These are phyloP conservation scores for Trichopoda pennipes DNA, from an alignment of 2,888 invertebrate genomes.

Conservation along the genomic window DNA sequence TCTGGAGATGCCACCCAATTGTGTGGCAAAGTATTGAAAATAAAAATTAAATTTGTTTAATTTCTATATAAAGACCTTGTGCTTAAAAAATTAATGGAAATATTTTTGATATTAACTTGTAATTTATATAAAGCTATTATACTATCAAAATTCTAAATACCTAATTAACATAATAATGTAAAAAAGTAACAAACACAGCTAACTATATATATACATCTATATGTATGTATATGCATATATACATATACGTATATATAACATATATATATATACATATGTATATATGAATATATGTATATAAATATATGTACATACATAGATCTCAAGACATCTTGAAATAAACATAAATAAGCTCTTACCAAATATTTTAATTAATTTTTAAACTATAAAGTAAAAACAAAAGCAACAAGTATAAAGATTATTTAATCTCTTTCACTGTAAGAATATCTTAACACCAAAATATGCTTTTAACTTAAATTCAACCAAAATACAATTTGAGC, in stretches of 20 bases:
- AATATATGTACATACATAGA: slow-evolving; percentile 54
- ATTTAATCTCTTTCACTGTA: slow-evolving; percentile 59
- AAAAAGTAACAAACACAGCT: slow-evolving; percentile 21
- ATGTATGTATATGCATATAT: no score
- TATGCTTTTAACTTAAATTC: slow-evolving; percentile 45
- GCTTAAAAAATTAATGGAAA: no score
- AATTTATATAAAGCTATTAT: slow-evolving; percentile 39
- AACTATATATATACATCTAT: no score
- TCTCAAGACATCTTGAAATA: slow-evolving; percentile 53
- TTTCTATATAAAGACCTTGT: no score
- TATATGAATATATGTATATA: no score
- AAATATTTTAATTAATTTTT: slow-evolving; percentile 61
- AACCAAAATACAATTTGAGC: slow-evolving; percentile 45
- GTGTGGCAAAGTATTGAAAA: no score
- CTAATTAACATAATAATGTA: slow-evolving; percentile 31
- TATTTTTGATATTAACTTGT: slow-evolving; percentile 52
- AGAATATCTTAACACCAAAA: slow-evolving; percentile 64
- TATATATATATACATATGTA: no score
- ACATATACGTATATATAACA: no score
- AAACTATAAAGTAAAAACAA: slow-evolving; percentile 14
- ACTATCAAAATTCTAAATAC: not conserved
- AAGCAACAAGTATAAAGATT: not conserved
- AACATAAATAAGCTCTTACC: slow-evolving; percentile 63
- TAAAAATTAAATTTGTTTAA: no score
- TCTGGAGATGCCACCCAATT: no score